These are phyloP conservation scores for Galerucella pusilla DNA, from an alignment of 2,888 invertebrate genomes.

Conservation along the genomic window DNA sequence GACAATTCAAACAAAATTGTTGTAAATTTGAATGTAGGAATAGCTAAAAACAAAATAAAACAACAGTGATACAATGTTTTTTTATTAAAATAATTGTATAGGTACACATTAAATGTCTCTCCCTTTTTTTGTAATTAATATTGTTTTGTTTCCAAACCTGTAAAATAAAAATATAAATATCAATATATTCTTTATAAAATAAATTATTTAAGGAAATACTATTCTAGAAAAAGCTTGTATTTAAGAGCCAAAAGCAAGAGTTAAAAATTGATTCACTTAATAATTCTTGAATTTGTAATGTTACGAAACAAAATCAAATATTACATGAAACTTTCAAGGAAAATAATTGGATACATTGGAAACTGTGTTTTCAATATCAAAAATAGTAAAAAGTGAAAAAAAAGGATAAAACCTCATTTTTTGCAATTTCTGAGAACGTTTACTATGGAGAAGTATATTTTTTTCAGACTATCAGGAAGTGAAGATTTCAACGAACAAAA, in stretches of 20 bases:
- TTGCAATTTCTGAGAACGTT: background rate
- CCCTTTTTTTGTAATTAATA: background rate
- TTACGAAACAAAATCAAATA: background rate
- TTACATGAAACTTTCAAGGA: too few species aligned
- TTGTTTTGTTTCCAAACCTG: background rate
- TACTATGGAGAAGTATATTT: background rate
- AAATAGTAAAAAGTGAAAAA: too few species aligned
- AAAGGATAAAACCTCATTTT: too few species aligned
- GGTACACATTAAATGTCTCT: background rate
- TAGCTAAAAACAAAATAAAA: background rate
- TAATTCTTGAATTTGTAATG: constrained; percentile 1
- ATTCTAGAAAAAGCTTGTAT: background rate
- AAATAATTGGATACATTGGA: too few species aligned
- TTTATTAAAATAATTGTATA: background rate
- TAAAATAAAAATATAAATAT: background rate
- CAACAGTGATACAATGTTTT: background rate
- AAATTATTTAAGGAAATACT: background rate
- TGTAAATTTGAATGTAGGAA: too few species aligned
- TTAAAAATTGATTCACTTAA: background rate
- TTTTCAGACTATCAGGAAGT: background rate
- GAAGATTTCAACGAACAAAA: constrained; percentile 5
- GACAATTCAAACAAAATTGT: too few species aligned
- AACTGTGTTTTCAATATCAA: too few species aligned
- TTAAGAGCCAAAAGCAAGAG: background rate
- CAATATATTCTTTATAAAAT: too few species aligned